Evolutionary conservation across 2,113 vertebrate genomes (phyloP), one percentile per base, ranked within the genome.

Genomic region (Cebus imitator): DNA sequence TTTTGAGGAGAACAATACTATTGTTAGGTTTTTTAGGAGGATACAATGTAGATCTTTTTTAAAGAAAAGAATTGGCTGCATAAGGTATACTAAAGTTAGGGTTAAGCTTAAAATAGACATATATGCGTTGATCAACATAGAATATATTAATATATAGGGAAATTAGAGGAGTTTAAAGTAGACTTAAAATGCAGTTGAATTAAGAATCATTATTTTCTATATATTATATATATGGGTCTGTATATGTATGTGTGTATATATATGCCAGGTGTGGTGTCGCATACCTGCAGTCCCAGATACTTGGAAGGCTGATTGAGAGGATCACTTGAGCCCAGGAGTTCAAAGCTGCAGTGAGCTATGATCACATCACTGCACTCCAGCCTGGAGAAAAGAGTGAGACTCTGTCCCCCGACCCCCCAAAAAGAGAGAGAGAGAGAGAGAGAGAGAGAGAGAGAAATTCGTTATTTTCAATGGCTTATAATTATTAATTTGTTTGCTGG

Each of bases 191-290:
- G 52, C 25, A 82, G 12, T 80, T 97, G 55, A 94, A 66, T 87
- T 93, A 89, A 90, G 43, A 91, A 86, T 94, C 12, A 43, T 89
- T n/a, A 78, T 92, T 96, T 96, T 83, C 66, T 68, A 16, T 17
- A 68, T 52, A 52, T 52, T 52, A 52, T 52, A 52, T 52, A 52
- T 52, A 17, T 17, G 16, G 17, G 52, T 52, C 5, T 52, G 52
- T 52, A 16, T 52, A 16, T 52, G 14, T 52, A 52, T 52, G 14
- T 17, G 50, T 52, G 50, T 52, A 68, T 68, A 68, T 35, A 68
- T 16, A 13, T 32, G 66, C 66, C 7, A 35, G 66, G 14, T 35
- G 32, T 68, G 32, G 32, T 18, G 66, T 32, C 32, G 35, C 32
- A 68, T 68, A 68, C 6, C 16, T 16, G 17, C 16, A 68, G 66